Evolutionary conservation across 2,113 vertebrate species (phyloP), one percentile per base, ranked within the genome.

Genomic region (Ardeotis arabs): DNA sequence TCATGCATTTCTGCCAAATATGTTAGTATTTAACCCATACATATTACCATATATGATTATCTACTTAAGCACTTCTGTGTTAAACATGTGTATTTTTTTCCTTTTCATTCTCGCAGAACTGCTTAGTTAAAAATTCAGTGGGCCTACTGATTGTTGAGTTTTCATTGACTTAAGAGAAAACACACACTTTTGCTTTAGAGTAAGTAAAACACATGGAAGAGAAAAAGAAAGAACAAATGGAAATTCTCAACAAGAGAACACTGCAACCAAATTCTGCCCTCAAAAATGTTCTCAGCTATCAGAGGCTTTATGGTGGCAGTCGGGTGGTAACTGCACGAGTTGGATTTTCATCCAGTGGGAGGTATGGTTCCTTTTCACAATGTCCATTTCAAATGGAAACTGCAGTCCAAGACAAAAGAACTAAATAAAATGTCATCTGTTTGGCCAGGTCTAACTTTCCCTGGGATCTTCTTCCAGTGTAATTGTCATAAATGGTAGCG

Each of bases 1-100:
- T 91, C 59, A 77, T 95, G 89, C 35, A 55, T 91, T 93, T 95
- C 94, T 96, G 87, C 96, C 87, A 96, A 95, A 97, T 93, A 97
- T 89, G 85, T 93, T 82, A 62, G 63, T 47, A 87, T 95, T 96
- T 95, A 94, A 89, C 84, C 76, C 95, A 91, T 95, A 83, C 17
- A 23, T 91, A 85, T 94, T 94, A 37, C 95, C 74, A 55, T 96
- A 94, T 95, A 94, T 90, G 88, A 96, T 24, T 90, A 85, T 93
- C 94, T 69, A 91, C 77, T 93, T 97, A 91, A 92, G 66, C 29
- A 82, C 55, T 91, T 95, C 70, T 76, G 81, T 91, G 81, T 96
- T 96, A 96, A 95, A 85, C 82, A 79, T 83, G 81, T 0, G 0
- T 67, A 76, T 79, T 87, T 84, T 96, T 90, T 87, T 70, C 45